Conservation (phyloP, 2,113 vertebrate species). For the Acinonyx jubatus region DNA sequence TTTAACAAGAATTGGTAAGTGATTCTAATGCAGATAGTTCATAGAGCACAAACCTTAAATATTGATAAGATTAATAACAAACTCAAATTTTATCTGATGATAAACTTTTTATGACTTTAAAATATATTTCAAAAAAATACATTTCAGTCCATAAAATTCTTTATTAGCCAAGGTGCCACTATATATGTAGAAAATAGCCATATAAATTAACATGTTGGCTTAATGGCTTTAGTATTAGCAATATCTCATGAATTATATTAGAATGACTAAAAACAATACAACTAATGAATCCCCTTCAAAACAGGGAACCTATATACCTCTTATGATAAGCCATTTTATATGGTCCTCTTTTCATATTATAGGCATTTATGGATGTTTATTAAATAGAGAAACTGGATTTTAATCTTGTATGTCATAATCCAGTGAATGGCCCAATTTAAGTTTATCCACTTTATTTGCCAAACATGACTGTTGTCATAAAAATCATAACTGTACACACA, state of each 20-base stretch:
- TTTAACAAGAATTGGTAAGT: not conserved
- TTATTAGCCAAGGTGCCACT: slow-evolving; percentile 30
- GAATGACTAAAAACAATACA: not conserved
- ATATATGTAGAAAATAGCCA: slow-evolving; percentile 15
- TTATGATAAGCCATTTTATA: not conserved
- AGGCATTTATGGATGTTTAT: not conserved
- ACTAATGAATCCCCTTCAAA: not conserved
- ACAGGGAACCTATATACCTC: not conserved
- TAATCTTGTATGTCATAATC: not conserved
- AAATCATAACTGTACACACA: not conserved
- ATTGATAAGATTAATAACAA: not conserved
- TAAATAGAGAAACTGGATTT: not conserved
- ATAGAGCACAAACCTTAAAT: not conserved
- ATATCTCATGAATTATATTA: not conserved
- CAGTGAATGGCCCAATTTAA: not conserved
- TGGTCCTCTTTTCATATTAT: not conserved
- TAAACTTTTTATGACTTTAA: slow-evolving; percentile 80
- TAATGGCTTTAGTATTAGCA: slow-evolving; percentile 30
- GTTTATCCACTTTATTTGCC: not conserved
- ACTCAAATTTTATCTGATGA: not conserved
- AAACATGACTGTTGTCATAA: not conserved
- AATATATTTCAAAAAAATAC: slow-evolving; percentile 49
- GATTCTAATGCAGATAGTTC: not conserved
- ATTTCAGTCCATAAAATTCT: slow-evolving; percentile 71
- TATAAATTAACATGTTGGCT: not conserved